Conservation (phyloP, 2,113 vertebrate species). For the Python bivittatus region DNA sequence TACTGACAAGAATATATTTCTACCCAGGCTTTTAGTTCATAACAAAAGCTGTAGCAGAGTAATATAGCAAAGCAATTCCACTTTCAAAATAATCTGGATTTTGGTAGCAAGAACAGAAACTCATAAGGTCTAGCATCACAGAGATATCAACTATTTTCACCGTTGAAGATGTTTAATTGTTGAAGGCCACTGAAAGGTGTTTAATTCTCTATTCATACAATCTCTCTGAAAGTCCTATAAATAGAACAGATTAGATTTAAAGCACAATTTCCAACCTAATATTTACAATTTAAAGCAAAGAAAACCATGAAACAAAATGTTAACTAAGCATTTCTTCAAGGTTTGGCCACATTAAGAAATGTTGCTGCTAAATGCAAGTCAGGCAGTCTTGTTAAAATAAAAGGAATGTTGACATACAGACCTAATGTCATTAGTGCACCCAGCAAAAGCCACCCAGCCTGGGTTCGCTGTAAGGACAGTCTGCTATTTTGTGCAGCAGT, state of each 20-base stretch:
- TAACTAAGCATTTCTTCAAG: neutral
- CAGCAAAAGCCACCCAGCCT: constrained; percentile 96
- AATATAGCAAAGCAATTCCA: neutral
- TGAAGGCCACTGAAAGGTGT: no score
- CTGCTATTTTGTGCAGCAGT: constrained; percentile 96
- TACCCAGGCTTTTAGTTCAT: neutral
- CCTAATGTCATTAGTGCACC: constrained; percentile 98
- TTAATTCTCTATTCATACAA: neutral
- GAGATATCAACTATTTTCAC: neutral
- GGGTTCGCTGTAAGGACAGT: constrained; percentile 93
- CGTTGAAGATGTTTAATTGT: neutral
- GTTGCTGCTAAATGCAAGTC: neutral
- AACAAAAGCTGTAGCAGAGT: neutral
- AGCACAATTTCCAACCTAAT: neutral
- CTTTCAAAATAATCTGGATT: neutral
- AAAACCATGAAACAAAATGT: neutral
- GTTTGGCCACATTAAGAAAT: neutral
- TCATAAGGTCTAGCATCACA: neutral
- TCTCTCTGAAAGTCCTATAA: neutral
- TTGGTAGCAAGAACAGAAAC: neutral
- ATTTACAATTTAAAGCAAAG: neutral
- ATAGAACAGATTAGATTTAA: neutral
- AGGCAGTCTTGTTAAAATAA: neutral
- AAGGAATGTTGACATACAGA: constrained; percentile 52
- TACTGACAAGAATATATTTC: neutral